Conservation (phyloP, 2,797 vertebrate genomes). For the Tragelaphus eurycerus region DNA sequence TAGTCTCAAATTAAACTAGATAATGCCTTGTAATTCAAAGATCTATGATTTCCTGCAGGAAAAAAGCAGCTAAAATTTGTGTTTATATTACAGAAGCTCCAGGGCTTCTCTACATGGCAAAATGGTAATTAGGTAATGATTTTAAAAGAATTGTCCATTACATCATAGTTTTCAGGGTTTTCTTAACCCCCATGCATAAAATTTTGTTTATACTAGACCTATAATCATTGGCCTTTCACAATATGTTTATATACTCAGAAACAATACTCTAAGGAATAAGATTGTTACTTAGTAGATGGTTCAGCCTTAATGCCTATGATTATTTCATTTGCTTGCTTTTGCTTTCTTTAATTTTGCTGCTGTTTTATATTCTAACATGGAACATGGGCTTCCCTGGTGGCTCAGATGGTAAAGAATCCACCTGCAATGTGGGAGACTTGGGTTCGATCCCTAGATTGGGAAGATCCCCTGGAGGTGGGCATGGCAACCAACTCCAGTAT, state of each 20-base stretch:
- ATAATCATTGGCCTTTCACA: neutral
- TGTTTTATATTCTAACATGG: neutral
- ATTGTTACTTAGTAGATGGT: neutral
- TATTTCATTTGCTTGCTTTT: slow-evolving; percentile 47
- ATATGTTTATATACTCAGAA: neutral
- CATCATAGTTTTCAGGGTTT: neutral
- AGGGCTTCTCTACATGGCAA: neutral
- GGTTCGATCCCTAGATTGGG: neutral
- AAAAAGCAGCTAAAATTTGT: neutral
- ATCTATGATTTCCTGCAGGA: neutral
- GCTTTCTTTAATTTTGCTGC: slow-evolving; percentile 8
- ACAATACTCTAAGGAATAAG: slow-evolving; percentile 19
- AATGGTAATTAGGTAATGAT: neutral
- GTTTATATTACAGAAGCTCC: neutral
- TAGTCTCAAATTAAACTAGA: neutral
- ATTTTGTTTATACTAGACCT: slow-evolving; percentile 10
- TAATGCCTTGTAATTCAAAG: neutral
- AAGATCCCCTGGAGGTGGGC: neutral
- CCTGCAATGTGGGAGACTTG: neutral
- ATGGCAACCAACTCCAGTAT: too few species aligned
- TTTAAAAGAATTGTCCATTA: neutral
- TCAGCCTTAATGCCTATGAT: neutral
- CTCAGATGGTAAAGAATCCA: neutral
- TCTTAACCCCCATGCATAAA: neutral
- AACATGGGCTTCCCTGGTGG: neutral